A percentile compares a stretch with the other conserved stretches of the same genome.
Evolutionary conservation across 2,888 invertebrate genomes (phyloP).

Genomic region (Chloroclysta siterata): DNA sequence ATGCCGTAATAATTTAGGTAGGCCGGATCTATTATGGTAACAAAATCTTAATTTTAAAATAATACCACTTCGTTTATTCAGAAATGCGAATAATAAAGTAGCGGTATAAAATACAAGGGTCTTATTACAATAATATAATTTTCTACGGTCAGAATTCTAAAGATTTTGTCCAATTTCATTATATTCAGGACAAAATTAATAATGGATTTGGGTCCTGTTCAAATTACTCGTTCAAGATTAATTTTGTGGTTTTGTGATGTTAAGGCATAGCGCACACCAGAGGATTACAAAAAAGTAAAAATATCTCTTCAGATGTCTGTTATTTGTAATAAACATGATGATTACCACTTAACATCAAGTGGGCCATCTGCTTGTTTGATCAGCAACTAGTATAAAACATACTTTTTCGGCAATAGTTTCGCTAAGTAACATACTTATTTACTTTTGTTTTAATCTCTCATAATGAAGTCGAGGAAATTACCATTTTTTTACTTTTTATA

Average conservation of each 20-base stretch:
- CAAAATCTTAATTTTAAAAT: not conserved
- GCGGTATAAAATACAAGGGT: not conserved
- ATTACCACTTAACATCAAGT: no score
- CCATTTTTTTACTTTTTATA: no score
- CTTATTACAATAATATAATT: not conserved
- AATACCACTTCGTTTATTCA: not conserved
- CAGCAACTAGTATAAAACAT: no score
- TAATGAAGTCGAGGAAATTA: no score
- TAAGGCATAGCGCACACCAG: not conserved
- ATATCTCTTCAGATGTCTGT: no score
- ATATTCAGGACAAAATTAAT: conserved; percentile 4
- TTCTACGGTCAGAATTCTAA: not conserved
- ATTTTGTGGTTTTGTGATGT: conserved; percentile 19
- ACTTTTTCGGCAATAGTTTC: no score
- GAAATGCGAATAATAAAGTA: not conserved
- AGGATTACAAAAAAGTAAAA: no score
- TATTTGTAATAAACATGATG: no score
- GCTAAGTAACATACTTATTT: no score
- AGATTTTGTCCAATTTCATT: conserved; percentile 2
- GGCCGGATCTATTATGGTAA: not conserved
- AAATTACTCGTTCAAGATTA: conserved; percentile 19
- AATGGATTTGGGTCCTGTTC: conserved; percentile 4
- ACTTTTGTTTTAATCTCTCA: no score
- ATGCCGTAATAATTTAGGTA: not conserved
- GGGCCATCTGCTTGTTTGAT: no score